phyloP scores from a whole-genome alignment of 2,888 invertebrate species.

The Dromius quadrimaculatus region DNA sequence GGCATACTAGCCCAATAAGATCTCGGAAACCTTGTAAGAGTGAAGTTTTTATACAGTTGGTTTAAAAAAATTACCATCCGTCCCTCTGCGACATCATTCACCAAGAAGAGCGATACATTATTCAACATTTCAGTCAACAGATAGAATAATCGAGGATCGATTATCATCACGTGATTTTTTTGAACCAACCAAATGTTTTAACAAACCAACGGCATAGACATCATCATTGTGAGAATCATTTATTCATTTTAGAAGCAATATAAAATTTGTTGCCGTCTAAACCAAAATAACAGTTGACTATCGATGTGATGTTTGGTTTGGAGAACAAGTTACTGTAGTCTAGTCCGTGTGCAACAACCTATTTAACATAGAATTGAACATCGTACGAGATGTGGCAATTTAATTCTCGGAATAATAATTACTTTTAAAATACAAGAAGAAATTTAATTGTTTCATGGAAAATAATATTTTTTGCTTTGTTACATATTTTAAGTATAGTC shows the following conservation, averaged over 20 bases:
- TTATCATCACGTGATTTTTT: conserved; percentile 47
- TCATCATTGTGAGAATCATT: conserved; percentile 19
- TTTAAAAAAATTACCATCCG: conserved; percentile 52
- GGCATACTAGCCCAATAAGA: conserved; percentile 46
- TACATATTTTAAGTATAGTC: too few relatives aligned
- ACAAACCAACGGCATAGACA: conserved; percentile 42
- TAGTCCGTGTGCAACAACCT: conserved; percentile 51
- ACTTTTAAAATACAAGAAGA: background rate
- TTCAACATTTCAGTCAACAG: conserved; percentile 7
- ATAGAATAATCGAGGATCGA: conserved; percentile 26
- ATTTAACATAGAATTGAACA: conserved; percentile 19
- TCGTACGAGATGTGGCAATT: background rate
- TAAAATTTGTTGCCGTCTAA: conserved; percentile 38
- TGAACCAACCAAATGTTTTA: conserved; percentile 49
- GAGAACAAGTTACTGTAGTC: conserved; percentile 45
- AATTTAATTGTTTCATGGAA: too few relatives aligned
- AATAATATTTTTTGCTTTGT: too few relatives aligned
- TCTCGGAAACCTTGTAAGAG: conserved; percentile 42
- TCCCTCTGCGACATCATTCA: conserved; percentile 38
- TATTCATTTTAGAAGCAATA: conserved; percentile 44
- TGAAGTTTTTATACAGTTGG: conserved; percentile 43
- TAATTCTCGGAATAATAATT: background rate
- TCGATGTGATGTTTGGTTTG: conserved; percentile 28
- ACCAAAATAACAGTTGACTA: conserved; percentile 24
- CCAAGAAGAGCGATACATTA: conserved; percentile 23